Base-by-base conservation (phyloP, 2,888 invertebrate genomes). In the Rutpela maculata region DNA sequence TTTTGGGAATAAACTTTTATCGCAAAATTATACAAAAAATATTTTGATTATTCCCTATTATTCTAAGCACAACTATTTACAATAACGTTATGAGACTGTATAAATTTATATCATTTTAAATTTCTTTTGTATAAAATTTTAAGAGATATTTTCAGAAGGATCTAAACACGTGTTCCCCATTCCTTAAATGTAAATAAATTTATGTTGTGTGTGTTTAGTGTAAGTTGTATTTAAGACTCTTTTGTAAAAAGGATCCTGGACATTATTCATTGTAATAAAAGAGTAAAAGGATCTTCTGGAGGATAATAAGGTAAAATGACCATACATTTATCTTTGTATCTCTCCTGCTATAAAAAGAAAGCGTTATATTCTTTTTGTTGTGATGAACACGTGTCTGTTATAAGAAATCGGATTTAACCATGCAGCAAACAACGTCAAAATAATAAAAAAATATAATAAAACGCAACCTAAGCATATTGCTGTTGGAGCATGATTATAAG, bases 221-320 rank as follows among this genome's bases (percentile, higher is more conserved):
- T 59, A 62, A 72, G 63, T 50, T 72, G 31, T 43, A 50, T 70
- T 17, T 55, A 55, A 59, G 71, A 63, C 70, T 31, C 17, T 55
- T 63, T 63, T 59, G 67, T 67, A 35, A 26, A 11, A 26, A 55
- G 63, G n/a, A 63, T 55, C 62, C 63, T 31, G 55, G 63, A 63
- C 71, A 17, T 43, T 60, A 59, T 63, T 55, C 62, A 72, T 31
- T 72, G 55, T 63, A 63, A 35, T 60, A 70, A 70, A 60, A 68
- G 19, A 68, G 18, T 59, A 69, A 57, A 17, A 59, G 38, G 50
- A 63, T 55, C 63, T 62, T 50, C 63, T 59, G 12, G 15, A 55
- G 71, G 43, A 59, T 62, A 72, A 72, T 63, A 72, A 72, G 63
- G 71, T 63, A 72, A 72, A 72, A 63, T 50, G 63, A 19, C 71